Base-by-base conservation (phyloP, 2,888 invertebrate species). In the Epirrhoe tristata region DNA sequence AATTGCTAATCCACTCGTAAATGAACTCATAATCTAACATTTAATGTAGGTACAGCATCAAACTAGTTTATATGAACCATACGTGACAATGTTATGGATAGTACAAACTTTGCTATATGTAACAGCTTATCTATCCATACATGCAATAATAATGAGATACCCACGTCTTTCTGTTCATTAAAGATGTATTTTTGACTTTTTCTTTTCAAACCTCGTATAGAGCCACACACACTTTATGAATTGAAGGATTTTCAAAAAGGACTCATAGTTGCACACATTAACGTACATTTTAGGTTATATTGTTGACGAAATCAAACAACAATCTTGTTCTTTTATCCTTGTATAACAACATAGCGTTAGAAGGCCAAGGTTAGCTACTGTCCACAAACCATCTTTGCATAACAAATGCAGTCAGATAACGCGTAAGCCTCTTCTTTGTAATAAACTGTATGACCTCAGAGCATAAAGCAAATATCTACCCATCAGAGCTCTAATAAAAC, bases 51-150 rank as follows among this genome's bases (percentile, higher is more conserved):
- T 24, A 12, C 39, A 43, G 12, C 39, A 43, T 43, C 43, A 36
- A 39, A 51, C 24, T 24, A n/a, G 51, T 52, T 48, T 53, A 63
- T 63, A 34, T 14, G 12, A 58, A 52, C 56, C 51, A 46, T 63
- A 56, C 34, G 48, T 57, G 53, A 56, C 60, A 63, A 59, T 56
- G 63, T 67, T 67, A 60, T 59, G 31, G 54, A 14, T 48, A 53
- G 59, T 63, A 67, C 24, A 24, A 24, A 24, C 24, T 24, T 24
- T 24, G n/a, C n/a, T n/a, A n/a, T n/a, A n/a, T n/a, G n/a, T n/a
- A 24, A 24, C 24, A 24, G 24, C 24, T 24, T 24, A 24, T 24
- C 24, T 24, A 24, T 24, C 24, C 24, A 24, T 24, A 24, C 24
- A 24, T 3, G 24, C 24, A 24, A 24, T 24, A 24, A 24, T 24